A percentile compares a stretch with the other conserved stretches of the same genome.
phyloP scores from a whole-genome alignment of 1,140 invertebrate species.

The Calephelis virginiensis region DNA sequence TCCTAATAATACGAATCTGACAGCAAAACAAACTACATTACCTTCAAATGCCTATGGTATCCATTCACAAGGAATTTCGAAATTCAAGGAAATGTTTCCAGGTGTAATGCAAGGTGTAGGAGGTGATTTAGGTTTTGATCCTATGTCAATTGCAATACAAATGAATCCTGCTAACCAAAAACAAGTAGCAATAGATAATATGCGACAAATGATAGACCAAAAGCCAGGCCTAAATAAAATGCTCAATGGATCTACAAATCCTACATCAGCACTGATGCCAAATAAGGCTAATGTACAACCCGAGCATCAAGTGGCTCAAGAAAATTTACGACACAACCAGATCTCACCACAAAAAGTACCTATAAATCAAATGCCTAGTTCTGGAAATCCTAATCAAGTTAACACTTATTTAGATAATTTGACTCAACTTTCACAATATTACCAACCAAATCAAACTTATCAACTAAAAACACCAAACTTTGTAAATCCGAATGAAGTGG shows the following conservation, averaged over 20 bases:
- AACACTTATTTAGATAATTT: too few species aligned
- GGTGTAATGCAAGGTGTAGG: constrained; percentile 54
- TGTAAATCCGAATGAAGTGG: not conserved
- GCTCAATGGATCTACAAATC: not conserved
- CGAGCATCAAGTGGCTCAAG: not conserved
- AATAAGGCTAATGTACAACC: not conserved
- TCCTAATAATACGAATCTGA: constrained; percentile 27
- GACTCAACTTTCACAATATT: not conserved
- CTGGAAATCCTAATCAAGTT: not conserved
- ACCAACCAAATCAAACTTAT: not conserved
- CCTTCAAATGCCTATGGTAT: constrained; percentile 38
- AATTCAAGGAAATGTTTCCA: constrained; percentile 70
- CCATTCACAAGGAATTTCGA: constrained; percentile 52
- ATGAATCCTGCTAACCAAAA: constrained; percentile 73
- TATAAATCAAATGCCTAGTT: not conserved
- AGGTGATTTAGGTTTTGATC: constrained; percentile 63
- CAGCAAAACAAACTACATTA: constrained; percentile 29
- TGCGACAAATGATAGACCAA: constrained; percentile 47
- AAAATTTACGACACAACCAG: not conserved
- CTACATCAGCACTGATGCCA: too few species aligned
- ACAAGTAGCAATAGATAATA: constrained; percentile 48
- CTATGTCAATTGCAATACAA: constrained; percentile 70
- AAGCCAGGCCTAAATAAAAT: constrained; percentile 16
- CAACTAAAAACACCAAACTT: not conserved
- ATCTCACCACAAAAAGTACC: not conserved